Evolutionary conservation across 2,113 vertebrate genomes (phyloP).

Genomic region (Toxotes chatareus): DNA sequence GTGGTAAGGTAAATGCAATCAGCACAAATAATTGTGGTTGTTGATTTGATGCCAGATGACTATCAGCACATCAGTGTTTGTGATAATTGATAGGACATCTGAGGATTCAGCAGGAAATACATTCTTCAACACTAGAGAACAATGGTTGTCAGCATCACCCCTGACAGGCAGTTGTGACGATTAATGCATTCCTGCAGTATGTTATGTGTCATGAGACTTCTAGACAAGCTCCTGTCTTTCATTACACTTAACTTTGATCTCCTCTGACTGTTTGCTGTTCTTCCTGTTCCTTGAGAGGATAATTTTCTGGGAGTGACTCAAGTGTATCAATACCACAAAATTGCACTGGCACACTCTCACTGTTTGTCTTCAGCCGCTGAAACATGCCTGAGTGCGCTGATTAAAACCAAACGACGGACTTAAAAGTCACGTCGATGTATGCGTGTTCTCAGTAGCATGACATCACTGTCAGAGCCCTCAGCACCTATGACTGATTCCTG

Average conservation of each 20-base stretch:
- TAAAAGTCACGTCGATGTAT: constrained; percentile 15
- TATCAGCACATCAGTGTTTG: background rate
- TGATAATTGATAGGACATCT: background rate
- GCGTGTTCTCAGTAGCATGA: background rate
- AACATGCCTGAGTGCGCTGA: constrained; percentile 6
- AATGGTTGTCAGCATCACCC: constrained; percentile 18
- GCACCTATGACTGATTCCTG: constrained; percentile 29
- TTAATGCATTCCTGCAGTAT: background rate
- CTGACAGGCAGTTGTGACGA: background rate
- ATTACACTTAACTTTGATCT: constrained; percentile 46
- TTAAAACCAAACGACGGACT: constrained; percentile 20
- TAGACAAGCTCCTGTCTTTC: constrained; percentile 40
- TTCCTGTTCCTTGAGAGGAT: constrained; percentile 47
- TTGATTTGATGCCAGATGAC: background rate
- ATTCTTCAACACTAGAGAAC: background rate
- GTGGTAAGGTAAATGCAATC: background rate
- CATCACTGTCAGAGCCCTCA: constrained; percentile 10
- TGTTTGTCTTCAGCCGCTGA: constrained; percentile 35
- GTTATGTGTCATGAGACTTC: constrained; percentile 24
- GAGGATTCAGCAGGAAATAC: background rate
- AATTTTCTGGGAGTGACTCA: constrained; percentile 49
- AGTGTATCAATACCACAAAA: constrained; percentile 37
- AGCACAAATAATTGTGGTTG: background rate
- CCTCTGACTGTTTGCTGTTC: constrained; percentile 38
- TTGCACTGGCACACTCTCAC: constrained; percentile 39